phyloP scores from a whole-genome alignment of 1,140 invertebrate species.

The Drosophila tani region DNA sequence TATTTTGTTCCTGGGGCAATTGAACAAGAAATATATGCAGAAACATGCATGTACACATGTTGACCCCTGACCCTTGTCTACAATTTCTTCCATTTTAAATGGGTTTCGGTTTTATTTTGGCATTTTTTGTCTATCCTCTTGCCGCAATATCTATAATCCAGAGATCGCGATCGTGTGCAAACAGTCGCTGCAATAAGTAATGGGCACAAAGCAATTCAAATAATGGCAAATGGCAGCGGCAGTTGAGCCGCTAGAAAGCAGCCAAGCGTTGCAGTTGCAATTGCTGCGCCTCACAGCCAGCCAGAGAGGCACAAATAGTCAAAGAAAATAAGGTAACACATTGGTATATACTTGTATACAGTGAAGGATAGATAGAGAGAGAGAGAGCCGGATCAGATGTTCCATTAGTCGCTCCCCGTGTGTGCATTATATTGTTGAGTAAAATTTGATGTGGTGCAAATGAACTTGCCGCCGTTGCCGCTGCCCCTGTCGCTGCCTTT shows the following conservation, averaged over 20 bases:
- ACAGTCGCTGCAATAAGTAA: conserved; percentile 72
- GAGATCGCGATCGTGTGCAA: conserved; percentile 51
- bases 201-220: conserved; percentile 72
- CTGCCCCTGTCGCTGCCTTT: conserved; percentile 15
- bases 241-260: conserved; percentile 72
- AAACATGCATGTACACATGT: not conserved
- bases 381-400: conserved; percentile 35
- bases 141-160: conserved; percentile 27
- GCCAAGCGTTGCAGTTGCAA: conserved; percentile 61
- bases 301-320: not conserved
- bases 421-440: conserved; percentile 23
- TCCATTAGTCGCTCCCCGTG: conserved; percentile 25
- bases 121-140: not conserved
- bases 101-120: conserved; percentile 3
- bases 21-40: not conserved
- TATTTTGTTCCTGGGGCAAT: not conserved
- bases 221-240: conserved; percentile 66
- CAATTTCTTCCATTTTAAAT: not conserved
- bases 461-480: conserved; percentile 53
- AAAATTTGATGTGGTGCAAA: conserved; percentile 57
- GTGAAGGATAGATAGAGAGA: not conserved
- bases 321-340: conserved; percentile 10
- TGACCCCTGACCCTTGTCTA: conserved; percentile 15
- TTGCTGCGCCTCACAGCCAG: conserved; percentile 5
- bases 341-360: not conserved